phyloP scores from a whole-genome alignment of 2,113 vertebrate genomes.

The Chloroceryle aenea region DNA sequence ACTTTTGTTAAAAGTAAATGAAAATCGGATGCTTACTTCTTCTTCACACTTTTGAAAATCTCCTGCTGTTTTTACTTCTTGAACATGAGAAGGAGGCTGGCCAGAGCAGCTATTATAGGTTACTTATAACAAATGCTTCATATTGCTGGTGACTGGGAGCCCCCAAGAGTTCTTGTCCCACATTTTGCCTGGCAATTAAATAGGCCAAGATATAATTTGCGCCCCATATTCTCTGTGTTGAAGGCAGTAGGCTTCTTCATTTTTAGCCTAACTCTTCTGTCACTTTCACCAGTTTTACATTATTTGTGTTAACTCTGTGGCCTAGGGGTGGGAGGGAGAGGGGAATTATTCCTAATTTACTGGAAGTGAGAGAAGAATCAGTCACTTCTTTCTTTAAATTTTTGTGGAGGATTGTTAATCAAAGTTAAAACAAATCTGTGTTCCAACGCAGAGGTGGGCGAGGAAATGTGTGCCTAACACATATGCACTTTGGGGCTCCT shows the following conservation, averaged over 20 bases:
- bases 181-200: slow-evolving; percentile 65
- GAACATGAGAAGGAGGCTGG: slow-evolving; percentile 50
- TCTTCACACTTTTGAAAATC: slow-evolving; percentile 47
- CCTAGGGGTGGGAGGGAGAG: slow-evolving; percentile 65
- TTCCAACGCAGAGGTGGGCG: slow-evolving; percentile 57
- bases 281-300: slow-evolving; percentile 56
- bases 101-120: slow-evolving; percentile 56
- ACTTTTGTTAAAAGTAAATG: slow-evolving; percentile 31
- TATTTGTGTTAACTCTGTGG: slow-evolving; percentile 65
- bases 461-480: slow-evolving; percentile 70
- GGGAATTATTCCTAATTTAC: slow-evolving; percentile 70
- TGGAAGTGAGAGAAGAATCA: slow-evolving; percentile 68
- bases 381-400: slow-evolving; percentile 55
- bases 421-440: slow-evolving; percentile 64
- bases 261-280: slow-evolving; percentile 65
- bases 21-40: slow-evolving; percentile 26
- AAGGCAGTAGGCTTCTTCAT: slow-evolving; percentile 64
- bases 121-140: slow-evolving; percentile 53
- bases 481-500: slow-evolving; percentile 62
- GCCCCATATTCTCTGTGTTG: slow-evolving; percentile 40
- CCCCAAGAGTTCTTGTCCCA: slow-evolving; percentile 63
- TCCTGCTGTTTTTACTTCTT: slow-evolving; percentile 56
- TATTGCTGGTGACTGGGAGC: slow-evolving; percentile 43
- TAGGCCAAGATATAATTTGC: slow-evolving; percentile 50
- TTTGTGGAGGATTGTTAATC: slow-evolving; percentile 56